Percentiles rank a stretch among this genome's conserved stretches.
These are phyloP conservation scores for Dipus sagitta DNA, from an alignment of 2,797 vertebrate species.

Conservation along the genomic window DNA sequence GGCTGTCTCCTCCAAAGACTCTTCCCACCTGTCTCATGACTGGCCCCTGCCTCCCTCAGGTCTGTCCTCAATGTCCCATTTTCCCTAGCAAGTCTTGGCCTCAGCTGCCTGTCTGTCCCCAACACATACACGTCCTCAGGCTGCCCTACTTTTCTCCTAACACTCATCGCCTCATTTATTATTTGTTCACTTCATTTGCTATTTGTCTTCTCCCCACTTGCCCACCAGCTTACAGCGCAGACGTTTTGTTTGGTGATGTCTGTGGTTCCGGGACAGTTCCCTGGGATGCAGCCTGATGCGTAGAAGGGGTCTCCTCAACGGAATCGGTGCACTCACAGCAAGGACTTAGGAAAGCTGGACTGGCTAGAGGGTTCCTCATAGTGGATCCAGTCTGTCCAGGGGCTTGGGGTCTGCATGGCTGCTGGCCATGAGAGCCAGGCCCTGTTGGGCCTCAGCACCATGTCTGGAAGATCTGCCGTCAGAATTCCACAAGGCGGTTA, in stretches of 20 bases:
- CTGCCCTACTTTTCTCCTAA: not conserved
- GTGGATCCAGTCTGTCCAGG: not conserved
- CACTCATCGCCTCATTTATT: not conserved
- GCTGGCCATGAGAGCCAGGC: not conserved
- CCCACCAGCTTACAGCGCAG: not conserved
- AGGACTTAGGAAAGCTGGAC: not conserved
- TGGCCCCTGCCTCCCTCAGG: not conserved
- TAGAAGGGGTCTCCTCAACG: not conserved
- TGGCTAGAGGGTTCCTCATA: not conserved
- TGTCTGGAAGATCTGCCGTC: not conserved
- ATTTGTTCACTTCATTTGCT: not conserved
- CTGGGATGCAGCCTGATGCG: too few species aligned
- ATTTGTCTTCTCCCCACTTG: too few species aligned
- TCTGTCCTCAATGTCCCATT: not conserved
- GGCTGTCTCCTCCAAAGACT: not conserved
- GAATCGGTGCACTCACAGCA: not conserved
- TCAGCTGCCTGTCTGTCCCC: too few species aligned
- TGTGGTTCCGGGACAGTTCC: not conserved
- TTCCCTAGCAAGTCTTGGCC: not conserved
- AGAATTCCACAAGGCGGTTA: not conserved
- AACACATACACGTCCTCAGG: not conserved
- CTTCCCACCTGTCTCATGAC: not conserved
- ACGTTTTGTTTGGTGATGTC: not conserved
- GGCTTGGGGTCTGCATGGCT: not conserved
- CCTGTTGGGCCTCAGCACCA: not conserved